A percentile compares a stretch with the other conserved stretches of the same genome.
These are phyloP conservation scores for Hipposideros armiger DNA, from an alignment of 2,113 vertebrate species.

Conservation along the genomic window DNA sequence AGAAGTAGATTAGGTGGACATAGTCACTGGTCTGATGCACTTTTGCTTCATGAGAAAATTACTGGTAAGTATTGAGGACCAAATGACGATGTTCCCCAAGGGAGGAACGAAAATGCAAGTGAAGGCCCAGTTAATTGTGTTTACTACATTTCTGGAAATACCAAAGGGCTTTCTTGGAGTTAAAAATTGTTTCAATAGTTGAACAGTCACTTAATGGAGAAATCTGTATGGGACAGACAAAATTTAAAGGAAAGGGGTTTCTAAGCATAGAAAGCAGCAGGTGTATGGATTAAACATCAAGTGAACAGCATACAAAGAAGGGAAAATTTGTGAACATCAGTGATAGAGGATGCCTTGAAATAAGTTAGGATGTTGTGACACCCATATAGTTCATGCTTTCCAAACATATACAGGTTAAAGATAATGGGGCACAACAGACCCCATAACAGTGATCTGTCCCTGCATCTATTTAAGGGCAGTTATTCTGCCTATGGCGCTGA, in stretches of 20 bases:
- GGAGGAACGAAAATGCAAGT: not conserved
- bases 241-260: conserved; percentile 34
- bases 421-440: not conserved
- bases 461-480: not conserved
- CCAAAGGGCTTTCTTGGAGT: not conserved
- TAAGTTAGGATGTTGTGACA: not conserved
- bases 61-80: not conserved
- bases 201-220: conserved; percentile 48
- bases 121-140: not conserved
- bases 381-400: not conserved
- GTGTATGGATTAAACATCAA: conserved; percentile 63
- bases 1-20: not conserved
- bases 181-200: conserved; percentile 19
- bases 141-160: conserved; percentile 26
- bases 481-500: not conserved
- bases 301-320: conserved; percentile 9
- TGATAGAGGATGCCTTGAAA: not conserved
- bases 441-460: not conserved
- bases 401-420: not conserved
- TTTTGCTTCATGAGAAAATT: not conserved
- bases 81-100: not conserved
- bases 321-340: conserved; percentile 27
- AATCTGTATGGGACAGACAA: not conserved
- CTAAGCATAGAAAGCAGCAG: not conserved
- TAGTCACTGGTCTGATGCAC: not conserved